Percentiles rank a stretch among this genome's conserved stretches.
Conservation (phyloP, 2,888 invertebrate species). For the Callyntrura sp. region DNA sequence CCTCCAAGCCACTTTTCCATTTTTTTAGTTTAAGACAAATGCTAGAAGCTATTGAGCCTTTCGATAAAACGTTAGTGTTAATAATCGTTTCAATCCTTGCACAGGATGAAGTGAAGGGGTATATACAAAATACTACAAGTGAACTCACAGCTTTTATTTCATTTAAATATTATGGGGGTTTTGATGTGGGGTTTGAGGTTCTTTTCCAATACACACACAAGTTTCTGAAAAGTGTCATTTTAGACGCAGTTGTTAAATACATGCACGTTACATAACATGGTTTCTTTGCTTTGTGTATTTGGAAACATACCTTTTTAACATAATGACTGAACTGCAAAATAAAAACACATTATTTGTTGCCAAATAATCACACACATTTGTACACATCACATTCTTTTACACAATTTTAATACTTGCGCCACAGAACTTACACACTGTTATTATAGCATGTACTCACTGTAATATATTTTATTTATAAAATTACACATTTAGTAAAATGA, state of each 20-base stretch:
- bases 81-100: no score
- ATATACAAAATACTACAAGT: no score
- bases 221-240: background rate
- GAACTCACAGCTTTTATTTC: no score
- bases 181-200: no score
- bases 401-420: background rate
- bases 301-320: background rate
- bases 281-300: no score
- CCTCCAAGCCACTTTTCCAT: background rate
- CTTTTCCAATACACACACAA: no score
- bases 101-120: no score
- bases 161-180: no score
- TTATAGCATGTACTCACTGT: no score
- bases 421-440: background rate
- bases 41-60: background rate
- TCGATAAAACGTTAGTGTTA: no score
- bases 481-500: no score
- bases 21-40: background rate
- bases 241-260: background rate
- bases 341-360: slow-evolving; percentile 5
- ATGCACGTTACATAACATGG: background rate
- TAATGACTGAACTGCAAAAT: background rate
- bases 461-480: no score
- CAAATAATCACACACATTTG: background rate
- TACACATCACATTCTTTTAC: background rate